Evolutionary conservation across 2,888 invertebrate species (phyloP).

Genomic region (Dione juno): DNA sequence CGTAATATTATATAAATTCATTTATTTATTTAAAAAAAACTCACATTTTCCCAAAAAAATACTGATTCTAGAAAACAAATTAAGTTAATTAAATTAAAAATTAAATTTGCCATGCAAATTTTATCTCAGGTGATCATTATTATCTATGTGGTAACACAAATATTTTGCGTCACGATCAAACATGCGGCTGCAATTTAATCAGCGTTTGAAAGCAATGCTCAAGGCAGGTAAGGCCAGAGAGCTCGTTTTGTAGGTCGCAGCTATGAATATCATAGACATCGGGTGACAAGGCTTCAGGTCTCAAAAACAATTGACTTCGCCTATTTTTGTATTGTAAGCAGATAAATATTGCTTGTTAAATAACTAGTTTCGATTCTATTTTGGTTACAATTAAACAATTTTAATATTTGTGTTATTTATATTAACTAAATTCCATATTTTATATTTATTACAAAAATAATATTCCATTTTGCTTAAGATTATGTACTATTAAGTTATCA

Average conservation of each 20-base stretch:
- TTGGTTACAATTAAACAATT: no score
- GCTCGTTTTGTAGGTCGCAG: conserved; percentile 32
- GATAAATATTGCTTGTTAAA: background rate
- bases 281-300: background rate
- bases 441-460: no score
- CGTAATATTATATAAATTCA: no score
- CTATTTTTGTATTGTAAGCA: background rate
- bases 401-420: no score
- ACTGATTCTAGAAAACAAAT: background rate
- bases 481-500: background rate
- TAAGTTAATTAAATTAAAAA: background rate
- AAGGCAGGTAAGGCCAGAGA: conserved; percentile 38
- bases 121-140: background rate
- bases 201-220: conserved; percentile 36
- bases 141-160: conserved; percentile 20
- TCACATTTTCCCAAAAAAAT: no score
- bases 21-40: no score
- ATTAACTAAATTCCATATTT: no score
- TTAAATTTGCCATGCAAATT: background rate
- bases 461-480: background rate
- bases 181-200: conserved; percentile 27
- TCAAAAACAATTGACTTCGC: background rate
- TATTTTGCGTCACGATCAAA: conserved; percentile 28
- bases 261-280: conserved; percentile 10
- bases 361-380: no score